Conservation (phyloP, 2,797 vertebrate genomes). For the Paedocypris micromegethes region DNA sequence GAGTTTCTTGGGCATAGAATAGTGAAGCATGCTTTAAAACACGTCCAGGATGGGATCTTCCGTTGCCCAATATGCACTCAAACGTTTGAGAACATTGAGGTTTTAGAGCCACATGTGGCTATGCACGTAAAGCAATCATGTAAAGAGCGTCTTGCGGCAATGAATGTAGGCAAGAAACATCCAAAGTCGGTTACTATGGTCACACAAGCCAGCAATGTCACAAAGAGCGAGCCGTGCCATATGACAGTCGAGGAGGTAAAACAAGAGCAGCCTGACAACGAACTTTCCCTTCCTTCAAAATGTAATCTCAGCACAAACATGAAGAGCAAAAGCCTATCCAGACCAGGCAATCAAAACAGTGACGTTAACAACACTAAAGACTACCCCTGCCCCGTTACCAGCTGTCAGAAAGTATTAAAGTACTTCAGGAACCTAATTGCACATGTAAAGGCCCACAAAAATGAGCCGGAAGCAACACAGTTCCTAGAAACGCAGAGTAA, state of each 20-base stretch:
- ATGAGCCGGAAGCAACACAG: slow-evolving; percentile 90
- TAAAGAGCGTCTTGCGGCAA: slow-evolving; percentile 94
- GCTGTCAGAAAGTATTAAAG: slow-evolving; percentile 96
- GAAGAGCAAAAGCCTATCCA: slow-evolving; percentile 42
- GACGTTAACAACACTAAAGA: slow-evolving; percentile 84
- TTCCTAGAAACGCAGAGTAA: slow-evolving; percentile 98
- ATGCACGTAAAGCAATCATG: slow-evolving; percentile 98
- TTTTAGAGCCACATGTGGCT: slow-evolving; percentile 96
- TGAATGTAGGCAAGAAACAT: slow-evolving; percentile 88
- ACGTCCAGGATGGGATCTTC: slow-evolving; percentile 95
- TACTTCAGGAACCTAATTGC: slow-evolving; percentile 98
- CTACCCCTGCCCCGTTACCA: slow-evolving; percentile 78
- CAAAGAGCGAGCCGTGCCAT: slow-evolving; percentile 44
- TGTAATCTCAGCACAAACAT: slow-evolving; percentile 64
- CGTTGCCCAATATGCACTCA: slow-evolving; percentile 97
- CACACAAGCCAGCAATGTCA: slow-evolving; percentile 11
- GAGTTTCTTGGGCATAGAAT: slow-evolving; percentile 98
- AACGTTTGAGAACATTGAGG: slow-evolving; percentile 89
- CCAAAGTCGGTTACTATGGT: slow-evolving; percentile 66
- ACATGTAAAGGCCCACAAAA: slow-evolving; percentile 91
- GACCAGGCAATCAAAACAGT: slow-evolving; percentile 75
- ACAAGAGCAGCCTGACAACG: slow-evolving; percentile 74
- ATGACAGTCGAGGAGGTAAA: slow-evolving; percentile 67
- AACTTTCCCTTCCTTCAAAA: slow-evolving; percentile 75
- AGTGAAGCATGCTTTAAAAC: slow-evolving; percentile 95